Percentiles rank a stretch among this genome's conserved stretches.
Conservation (phyloP, 2,888 invertebrate species). For the Drosophila yooni region DNA sequence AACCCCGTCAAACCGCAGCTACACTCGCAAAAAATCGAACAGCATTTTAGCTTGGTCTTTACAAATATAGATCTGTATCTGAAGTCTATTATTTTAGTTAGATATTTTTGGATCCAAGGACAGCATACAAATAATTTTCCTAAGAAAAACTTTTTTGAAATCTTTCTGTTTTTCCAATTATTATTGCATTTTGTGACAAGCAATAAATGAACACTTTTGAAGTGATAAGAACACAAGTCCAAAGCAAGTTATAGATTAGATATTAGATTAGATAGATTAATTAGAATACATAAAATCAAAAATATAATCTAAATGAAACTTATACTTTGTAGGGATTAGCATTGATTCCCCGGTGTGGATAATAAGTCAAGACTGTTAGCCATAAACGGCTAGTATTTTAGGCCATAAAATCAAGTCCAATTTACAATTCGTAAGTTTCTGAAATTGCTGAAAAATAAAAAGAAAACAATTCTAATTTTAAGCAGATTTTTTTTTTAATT, state of each 20-base stretch:
- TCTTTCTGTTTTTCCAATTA: not conserved
- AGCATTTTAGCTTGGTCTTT: not conserved
- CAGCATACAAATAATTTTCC: not conserved
- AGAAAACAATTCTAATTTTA: not conserved
- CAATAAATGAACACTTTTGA: not conserved
- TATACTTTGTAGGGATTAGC: not conserved
- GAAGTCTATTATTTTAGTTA: not conserved
- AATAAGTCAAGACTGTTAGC: not conserved
- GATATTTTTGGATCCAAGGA: not conserved
- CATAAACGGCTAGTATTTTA: not conserved
- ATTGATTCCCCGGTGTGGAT: not conserved
- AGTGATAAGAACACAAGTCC: not conserved
- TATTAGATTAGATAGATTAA: too few relatives aligned
- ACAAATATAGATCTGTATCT: not conserved
- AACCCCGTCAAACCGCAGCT: not conserved
- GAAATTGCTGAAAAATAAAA: not conserved
- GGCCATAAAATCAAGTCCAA: not conserved
- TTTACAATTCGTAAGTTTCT: not conserved
- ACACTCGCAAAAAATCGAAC: not conserved
- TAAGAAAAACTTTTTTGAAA: not conserved
- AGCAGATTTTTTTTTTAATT: too few relatives aligned
- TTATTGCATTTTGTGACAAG: too few relatives aligned
- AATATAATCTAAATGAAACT: not conserved
- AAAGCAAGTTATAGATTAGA: accelerated
- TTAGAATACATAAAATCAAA: not conserved